phyloP scores from a whole-genome alignment of 2,888 invertebrate species.

The Drosophila gaucha region DNA sequence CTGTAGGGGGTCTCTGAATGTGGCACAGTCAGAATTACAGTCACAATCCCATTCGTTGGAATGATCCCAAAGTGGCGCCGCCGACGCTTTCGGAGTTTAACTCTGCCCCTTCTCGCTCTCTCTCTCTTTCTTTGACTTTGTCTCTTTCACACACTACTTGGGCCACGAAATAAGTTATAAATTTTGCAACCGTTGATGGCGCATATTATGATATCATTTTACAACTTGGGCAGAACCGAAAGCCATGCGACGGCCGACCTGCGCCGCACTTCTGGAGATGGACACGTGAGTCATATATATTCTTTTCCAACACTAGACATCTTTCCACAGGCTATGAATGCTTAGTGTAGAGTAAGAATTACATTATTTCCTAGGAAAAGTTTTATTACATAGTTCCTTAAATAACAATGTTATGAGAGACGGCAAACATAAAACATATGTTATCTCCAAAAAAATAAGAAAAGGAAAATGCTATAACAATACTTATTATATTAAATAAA shows the following conservation, averaged over 20 bases:
- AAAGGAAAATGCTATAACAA: no score
- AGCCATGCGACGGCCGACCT: conserved; percentile 54
- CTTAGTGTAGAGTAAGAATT: background rate
- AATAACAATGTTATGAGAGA: background rate
- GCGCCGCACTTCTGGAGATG: conserved; percentile 45
- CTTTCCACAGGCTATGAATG: background rate
- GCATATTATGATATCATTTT: conserved; percentile 84
- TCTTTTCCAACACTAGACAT: background rate
- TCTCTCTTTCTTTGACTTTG: conserved; percentile 5
- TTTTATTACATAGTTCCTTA: background rate
- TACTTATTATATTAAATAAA: no score
- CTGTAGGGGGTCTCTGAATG: conserved; percentile 78
- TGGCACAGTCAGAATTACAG: conserved; percentile 38
- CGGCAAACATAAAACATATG: no score
- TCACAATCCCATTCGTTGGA: conserved; percentile 29
- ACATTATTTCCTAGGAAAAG: background rate
- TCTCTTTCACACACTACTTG: conserved; percentile 34
- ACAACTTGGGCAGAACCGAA: conserved; percentile 76
- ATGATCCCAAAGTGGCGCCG: conserved; percentile 72
- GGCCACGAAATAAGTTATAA: conserved; percentile 83
- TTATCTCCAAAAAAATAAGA: no score
- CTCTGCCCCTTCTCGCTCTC: conserved; percentile 14
- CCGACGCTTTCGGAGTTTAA: conserved; percentile 61
- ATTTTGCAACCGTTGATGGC: conserved; percentile 84
- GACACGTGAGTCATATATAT: conserved; percentile 33